Percentiles rank a stretch among this genome's conserved stretches.
These are phyloP conservation scores for Seriola quinqueradiata DNA, from an alignment of 2,113 vertebrate genomes.

Conservation along the genomic window DNA sequence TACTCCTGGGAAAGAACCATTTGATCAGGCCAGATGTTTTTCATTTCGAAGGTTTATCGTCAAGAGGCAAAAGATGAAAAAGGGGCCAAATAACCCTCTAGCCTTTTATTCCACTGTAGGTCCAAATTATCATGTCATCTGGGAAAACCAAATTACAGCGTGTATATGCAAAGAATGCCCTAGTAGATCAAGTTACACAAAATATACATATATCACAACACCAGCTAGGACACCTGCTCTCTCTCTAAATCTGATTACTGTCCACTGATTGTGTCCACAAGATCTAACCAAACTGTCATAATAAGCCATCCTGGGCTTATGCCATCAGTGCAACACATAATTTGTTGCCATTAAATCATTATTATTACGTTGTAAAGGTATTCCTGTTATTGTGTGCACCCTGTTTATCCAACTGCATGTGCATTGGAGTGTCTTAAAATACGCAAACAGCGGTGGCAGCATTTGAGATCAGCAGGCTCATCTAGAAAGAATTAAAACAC, in stretches of 20 bases:
- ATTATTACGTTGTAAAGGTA: not conserved
- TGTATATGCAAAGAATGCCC: slow-evolving; percentile 51
- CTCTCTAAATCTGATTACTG: slow-evolving; percentile 48
- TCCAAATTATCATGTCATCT: slow-evolving; percentile 76
- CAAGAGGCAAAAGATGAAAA: slow-evolving; percentile 76
- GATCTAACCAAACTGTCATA: slow-evolving; percentile 10
- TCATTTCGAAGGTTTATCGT: slow-evolving; percentile 79
- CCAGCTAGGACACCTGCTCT: slow-evolving; percentile 75
- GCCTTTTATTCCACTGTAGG: slow-evolving; percentile 70
- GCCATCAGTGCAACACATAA: not conserved
- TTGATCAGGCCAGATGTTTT: slow-evolving; percentile 83
- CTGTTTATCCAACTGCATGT: not conserved
- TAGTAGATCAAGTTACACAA: slow-evolving; percentile 55
- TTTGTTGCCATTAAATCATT: not conserved
- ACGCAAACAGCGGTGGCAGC: too few relatives aligned
- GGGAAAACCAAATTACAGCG: slow-evolving; percentile 72
- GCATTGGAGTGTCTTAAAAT: not conserved
- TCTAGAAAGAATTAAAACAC: too few relatives aligned
- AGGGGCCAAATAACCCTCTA: slow-evolving; percentile 67
- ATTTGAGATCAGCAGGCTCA: too few relatives aligned
- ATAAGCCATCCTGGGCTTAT: not conserved
- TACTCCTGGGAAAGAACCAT: slow-evolving; percentile 74
- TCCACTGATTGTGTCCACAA: slow-evolving; percentile 5
- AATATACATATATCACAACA: slow-evolving; percentile 45
- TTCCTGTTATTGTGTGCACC: not conserved